Conservation (phyloP, 2,888 invertebrate species). For the Digitonthophagus gazella region DNA sequence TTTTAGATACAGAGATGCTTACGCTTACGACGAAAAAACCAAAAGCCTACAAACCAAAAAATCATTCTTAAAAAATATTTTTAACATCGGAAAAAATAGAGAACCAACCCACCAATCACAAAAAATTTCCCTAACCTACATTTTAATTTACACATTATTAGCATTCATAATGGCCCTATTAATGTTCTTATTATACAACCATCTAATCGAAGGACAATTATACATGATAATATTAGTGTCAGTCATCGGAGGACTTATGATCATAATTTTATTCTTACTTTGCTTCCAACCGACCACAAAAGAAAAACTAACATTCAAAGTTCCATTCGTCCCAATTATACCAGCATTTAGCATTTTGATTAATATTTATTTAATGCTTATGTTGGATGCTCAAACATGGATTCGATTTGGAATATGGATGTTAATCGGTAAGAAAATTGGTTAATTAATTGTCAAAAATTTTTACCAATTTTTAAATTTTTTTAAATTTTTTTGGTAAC, state of each 20-base stretch:
- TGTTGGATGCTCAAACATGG: slow-evolving; percentile 78
- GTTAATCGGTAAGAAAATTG: slow-evolving; percentile 72
- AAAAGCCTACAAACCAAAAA: slow-evolving; percentile 43
- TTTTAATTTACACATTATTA: slow-evolving; percentile 3
- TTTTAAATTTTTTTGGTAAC: too few relatives aligned
- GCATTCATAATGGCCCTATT: slow-evolving; percentile 44
- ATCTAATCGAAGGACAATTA: slow-evolving; percentile 46
- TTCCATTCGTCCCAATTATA: slow-evolving; percentile 78
- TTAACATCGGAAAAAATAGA: neutral
- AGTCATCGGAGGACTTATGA: slow-evolving; percentile 35
- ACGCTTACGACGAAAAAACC: slow-evolving; percentile 12
- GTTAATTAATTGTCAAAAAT: too few relatives aligned
- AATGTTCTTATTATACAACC: slow-evolving; percentile 40
- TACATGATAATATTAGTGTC: slow-evolving; percentile 45
- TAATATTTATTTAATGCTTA: slow-evolving; percentile 83
- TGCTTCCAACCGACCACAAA: slow-evolving; percentile 63
- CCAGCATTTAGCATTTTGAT: slow-evolving; percentile 79
- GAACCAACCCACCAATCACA: neutral
- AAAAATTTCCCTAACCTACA: slow-evolving; percentile 5
- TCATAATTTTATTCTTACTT: slow-evolving; percentile 56
- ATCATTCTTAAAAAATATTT: slow-evolving; percentile 50
- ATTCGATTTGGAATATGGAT: slow-evolving; percentile 81
- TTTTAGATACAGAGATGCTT: slow-evolving; percentile 29
- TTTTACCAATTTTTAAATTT: too few relatives aligned
- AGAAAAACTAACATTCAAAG: slow-evolving; percentile 64